These are phyloP conservation scores for Perizoma flavofasciatum DNA, from an alignment of 2,888 invertebrate species.

Conservation along the genomic window DNA sequence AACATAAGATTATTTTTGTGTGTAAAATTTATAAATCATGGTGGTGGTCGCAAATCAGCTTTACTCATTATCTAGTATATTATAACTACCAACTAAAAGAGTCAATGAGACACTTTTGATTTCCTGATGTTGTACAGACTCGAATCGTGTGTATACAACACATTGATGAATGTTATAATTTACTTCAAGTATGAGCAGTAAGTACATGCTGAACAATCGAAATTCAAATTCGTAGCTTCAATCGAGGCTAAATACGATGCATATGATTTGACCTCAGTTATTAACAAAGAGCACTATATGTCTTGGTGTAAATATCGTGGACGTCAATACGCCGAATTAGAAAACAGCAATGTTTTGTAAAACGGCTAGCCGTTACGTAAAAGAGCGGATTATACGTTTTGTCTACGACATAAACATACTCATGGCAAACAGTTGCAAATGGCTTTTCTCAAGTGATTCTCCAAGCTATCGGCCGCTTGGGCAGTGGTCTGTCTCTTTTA, in stretches of 20 bases:
- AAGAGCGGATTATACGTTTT: too few relatives aligned
- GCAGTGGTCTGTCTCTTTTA: too few relatives aligned
- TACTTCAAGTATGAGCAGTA: slow-evolving; percentile 14
- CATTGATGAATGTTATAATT: background rate
- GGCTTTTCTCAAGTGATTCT: too few relatives aligned
- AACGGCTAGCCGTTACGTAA: too few relatives aligned
- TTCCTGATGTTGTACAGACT: slow-evolving; percentile 2
- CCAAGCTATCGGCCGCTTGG: too few relatives aligned
- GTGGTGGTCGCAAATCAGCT: slow-evolving; percentile 8
- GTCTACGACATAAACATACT: too few relatives aligned
- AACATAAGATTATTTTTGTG: too few relatives aligned
- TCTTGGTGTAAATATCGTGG: too few relatives aligned
- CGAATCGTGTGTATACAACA: slow-evolving; percentile 4
- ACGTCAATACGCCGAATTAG: too few relatives aligned
- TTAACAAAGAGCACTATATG: too few relatives aligned
- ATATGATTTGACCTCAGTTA: background rate
- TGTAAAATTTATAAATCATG: background rate
- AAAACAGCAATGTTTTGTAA: too few relatives aligned
- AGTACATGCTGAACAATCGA: slow-evolving; percentile 7
- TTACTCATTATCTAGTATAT: slow-evolving; percentile 11
- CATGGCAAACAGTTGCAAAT: background rate
- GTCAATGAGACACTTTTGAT: slow-evolving; percentile 10
- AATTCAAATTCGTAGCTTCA: slow-evolving; percentile 8
- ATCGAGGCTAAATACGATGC: background rate
- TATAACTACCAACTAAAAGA: background rate